A percentile compares a stretch with the other conserved stretches of the same genome.
Evolutionary conservation across 1,140 invertebrate genomes (phyloP).

Genomic region (Ptiloglossa arizonensis): DNA sequence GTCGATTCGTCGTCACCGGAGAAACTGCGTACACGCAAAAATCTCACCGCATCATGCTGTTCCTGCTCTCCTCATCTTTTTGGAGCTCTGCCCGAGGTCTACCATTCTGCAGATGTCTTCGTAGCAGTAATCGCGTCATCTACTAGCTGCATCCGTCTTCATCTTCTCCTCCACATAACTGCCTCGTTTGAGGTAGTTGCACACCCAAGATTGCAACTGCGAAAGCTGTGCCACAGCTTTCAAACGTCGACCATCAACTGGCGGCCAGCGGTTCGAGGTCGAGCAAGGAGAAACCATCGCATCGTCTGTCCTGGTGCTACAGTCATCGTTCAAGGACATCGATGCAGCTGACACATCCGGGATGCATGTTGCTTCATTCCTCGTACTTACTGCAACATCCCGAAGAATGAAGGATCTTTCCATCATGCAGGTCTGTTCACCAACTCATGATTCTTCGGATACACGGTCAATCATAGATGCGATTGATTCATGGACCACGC

Average conservation of each 20-base stretch:
- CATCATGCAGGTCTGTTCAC: constrained; percentile 35
- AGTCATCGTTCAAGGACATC: constrained; percentile 1
- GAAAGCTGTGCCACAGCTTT: constrained; percentile 30
- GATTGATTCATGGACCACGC: constrained; percentile 49
- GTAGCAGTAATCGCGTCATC: constrained; percentile 17
- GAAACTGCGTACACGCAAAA: constrained; percentile 20
- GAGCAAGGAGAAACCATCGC: neutral
- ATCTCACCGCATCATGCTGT: constrained; percentile 43
- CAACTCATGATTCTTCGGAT: constrained; percentile 42
- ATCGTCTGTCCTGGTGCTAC: neutral
- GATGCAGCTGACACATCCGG: neutral
- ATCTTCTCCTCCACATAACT: constrained; percentile 4
- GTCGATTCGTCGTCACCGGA: constrained; percentile 32
- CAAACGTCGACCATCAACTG: neutral
- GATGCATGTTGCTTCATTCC: constrained; percentile 13
- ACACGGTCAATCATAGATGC: constrained; percentile 20
- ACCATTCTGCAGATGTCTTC: constrained; percentile 33
- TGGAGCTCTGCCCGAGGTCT: constrained; percentile 28
- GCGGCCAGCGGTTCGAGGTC: neutral
- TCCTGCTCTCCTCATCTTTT: constrained; percentile 37
- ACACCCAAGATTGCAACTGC: neutral
- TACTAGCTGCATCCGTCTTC: constrained; percentile 1
- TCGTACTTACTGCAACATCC: constrained; percentile 3
- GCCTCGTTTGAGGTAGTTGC: constrained; percentile 40
- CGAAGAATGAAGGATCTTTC: constrained; percentile 7